Percentiles rank a stretch among this genome's conserved stretches.
Conservation (phyloP, 1,140 invertebrate species). For the Telenomus remus region DNA sequence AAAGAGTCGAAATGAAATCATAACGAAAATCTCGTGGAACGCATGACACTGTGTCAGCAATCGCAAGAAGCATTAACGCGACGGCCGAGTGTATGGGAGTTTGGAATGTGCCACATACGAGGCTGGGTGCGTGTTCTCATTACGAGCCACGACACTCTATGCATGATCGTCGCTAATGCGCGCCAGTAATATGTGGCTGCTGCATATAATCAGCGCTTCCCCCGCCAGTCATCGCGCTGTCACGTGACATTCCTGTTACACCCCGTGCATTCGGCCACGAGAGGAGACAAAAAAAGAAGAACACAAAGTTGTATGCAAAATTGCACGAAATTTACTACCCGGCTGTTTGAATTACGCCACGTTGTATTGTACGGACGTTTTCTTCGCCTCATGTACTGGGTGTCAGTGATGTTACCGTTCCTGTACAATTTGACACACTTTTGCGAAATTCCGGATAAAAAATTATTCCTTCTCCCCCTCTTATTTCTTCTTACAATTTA, state of each 20-base stretch:
- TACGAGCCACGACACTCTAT: conserved; percentile 40
- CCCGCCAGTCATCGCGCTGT: conserved; percentile 34
- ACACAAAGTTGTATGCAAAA: conserved; percentile 17
- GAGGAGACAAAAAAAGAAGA: conserved; percentile 14
- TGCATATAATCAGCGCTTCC: conserved; percentile 41
- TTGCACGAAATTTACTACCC: conserved; percentile 26
- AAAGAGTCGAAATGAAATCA: neutral
- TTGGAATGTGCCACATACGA: conserved; percentile 43
- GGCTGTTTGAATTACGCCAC: conserved; percentile 18
- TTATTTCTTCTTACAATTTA: too few species aligned
- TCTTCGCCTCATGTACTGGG: neutral
- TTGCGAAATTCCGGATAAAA: too few species aligned
- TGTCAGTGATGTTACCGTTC: neutral
- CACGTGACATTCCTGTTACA: conserved; percentile 33
- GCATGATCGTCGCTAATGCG: conserved; percentile 43
- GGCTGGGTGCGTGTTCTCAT: conserved; percentile 46
- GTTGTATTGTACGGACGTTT: conserved; percentile 5
- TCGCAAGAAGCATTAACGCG: conserved; percentile 36
- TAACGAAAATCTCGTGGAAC: conserved; percentile 24
- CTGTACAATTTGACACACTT: neutral
- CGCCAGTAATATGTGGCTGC: conserved; percentile 41
- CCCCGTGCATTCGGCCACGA: conserved; percentile 7
- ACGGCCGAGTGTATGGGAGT: conserved; percentile 36
- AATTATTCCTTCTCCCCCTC: too few species aligned
- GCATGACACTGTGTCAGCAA: conserved; percentile 28